Base-by-base conservation (phyloP, 1,140 invertebrate species). In the Drosophila simulans region DNA sequence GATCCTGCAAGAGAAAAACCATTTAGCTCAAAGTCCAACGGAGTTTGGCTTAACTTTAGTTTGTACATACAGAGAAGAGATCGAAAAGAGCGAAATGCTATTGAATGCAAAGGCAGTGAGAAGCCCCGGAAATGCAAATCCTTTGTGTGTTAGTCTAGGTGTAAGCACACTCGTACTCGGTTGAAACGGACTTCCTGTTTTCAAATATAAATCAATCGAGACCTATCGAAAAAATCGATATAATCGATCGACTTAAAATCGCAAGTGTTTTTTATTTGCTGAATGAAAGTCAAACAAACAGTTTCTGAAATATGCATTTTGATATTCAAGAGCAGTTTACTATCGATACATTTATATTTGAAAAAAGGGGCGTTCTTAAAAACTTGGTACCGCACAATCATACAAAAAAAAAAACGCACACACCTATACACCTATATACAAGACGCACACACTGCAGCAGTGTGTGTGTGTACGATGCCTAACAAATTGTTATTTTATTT, bases 401-500 rank as follows among this genome's bases (percentile, higher is more conserved):
- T 46, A 49, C 22, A 66, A 52, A 43, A 35, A 77, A 53, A 54
- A 37, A 13, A 37, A n/a, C 46, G 13, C 35, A 57, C 40, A 39
- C 25, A 56, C 35, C 59, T 15, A 49, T 15, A 49, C 34, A 64
- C 49, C 20, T 22, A 22, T 22, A 22, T 3, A 66, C 35, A 34
- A 45, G 54, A 59, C 42, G 54, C 31, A 59, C 66, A 57, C 55
- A 55, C 58, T 72, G 49, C 37, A 51, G 39, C 65, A 49, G 46
- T 60, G 81, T 60, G 55, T 66, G 70, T 70, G 72, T 69, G 45
- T 48, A 49, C 74, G 45, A 86, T 77, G 80, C 84, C 83, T 76
- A 88, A 82, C 75, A 72, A 86, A 82, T 86, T 86, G 83, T 86
- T 86, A 86, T 88, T 86, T 86, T 86, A 86, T 86, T 88, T 86